Conservation (phyloP, 2,113 vertebrate species). For the Pterocles gutturalis region DNA sequence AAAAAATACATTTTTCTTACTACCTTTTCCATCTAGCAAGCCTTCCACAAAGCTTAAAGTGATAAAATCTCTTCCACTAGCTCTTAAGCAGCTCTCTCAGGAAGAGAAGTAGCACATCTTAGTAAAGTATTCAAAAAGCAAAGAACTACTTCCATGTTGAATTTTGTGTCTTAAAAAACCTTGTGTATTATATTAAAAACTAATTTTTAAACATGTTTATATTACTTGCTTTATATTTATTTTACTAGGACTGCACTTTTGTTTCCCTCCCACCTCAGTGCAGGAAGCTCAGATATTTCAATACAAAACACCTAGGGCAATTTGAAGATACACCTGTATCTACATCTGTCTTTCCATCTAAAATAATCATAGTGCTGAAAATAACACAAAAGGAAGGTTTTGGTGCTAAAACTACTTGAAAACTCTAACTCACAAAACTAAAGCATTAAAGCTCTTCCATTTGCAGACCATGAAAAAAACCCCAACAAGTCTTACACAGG, state of each 20-base stretch:
- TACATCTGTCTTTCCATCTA: neutral
- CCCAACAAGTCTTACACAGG: neutral
- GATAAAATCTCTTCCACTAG: neutral
- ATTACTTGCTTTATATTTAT: neutral
- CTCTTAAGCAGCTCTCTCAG: neutral
- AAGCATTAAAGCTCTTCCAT: neutral
- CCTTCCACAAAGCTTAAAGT: neutral
- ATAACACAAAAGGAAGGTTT: neutral
- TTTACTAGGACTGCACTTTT: neutral
- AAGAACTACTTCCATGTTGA: neutral
- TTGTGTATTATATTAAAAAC: neutral
- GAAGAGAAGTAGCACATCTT: accelerated
- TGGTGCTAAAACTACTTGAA: neutral
- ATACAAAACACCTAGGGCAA: neutral
- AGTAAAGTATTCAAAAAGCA: neutral
- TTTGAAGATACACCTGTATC: neutral
- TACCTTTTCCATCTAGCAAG: neutral
- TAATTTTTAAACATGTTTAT: neutral
- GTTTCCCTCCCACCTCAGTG: neutral
- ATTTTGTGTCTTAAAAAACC: neutral
- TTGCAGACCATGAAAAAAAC: neutral
- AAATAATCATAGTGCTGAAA: neutral
- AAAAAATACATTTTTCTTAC: neutral
- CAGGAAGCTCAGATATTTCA: neutral
- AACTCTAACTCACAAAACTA: neutral